Base-by-base conservation (phyloP, 2,888 invertebrate species). In the Lasiommata megera region DNA sequence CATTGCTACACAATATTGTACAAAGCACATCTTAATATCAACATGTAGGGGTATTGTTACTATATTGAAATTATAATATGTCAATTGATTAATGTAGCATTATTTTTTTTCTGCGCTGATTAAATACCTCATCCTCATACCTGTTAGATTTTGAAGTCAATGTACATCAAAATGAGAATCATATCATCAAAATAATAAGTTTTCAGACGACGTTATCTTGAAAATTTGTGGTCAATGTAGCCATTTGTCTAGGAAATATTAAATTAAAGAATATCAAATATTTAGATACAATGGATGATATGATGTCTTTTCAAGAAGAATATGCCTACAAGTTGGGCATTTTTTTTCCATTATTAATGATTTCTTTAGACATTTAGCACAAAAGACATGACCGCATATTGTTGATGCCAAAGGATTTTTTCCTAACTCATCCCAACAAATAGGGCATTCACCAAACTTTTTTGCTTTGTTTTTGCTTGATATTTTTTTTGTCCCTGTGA, bases 351-450 rank as follows among this genome's bases (percentile, higher is more conserved):
- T 2, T 60, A 65, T 61, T 3, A 84, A 54, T 51, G 73, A 68
- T 28, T 60, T 55, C 63, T 78, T 60, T 34, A 86, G 58, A 60
- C 86, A 87, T 43, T 60, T 60, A 8, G 73, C 52, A 58, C 85
- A 87, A 61, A 70, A 87, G 0, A 86, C 79, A 70, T 87, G 85
- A 3, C 86, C 86, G 73, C 86, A 87, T 65, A 73, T 82, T 7
- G 85, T 87, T 41, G 86, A 82, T 51, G 77, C 80, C 60, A 84
- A 63, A 34, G 77, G 76, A 38, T 76, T 76, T 59, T 64, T 73
- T 9, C 83, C 82, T 17, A 85, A 56, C 46, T 70, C 68, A 16
- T 84, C 84, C 68, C 70, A 79, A 67, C 86, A 87, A 63, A 87
- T 82, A 11, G 85, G 77, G 60, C 86, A 87, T 3, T 72, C 67